Evolutionary conservation across 2,113 vertebrate species (phyloP).

Genomic region (Pelodiscus sinensis): DNA sequence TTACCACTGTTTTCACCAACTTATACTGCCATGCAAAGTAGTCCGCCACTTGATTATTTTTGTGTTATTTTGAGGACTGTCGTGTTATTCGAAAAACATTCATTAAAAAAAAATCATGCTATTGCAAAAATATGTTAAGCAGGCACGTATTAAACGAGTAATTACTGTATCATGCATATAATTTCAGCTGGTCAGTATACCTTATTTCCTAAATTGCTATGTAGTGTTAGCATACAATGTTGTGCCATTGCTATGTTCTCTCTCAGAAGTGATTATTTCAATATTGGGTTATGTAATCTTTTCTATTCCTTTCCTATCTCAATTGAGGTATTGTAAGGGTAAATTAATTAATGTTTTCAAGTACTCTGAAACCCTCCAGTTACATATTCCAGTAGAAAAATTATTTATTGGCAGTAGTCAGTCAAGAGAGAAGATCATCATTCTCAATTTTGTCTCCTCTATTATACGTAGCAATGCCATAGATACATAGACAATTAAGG

Average conservation of each 20-base stretch:
- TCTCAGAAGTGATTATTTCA: neutral
- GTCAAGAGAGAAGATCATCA: neutral
- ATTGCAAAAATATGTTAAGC: too few relatives aligned
- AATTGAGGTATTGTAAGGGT: neutral
- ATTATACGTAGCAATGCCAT: accelerated
- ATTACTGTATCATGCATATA: too few relatives aligned
- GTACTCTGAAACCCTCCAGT: neutral
- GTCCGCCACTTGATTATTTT: too few relatives aligned
- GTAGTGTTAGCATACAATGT: neutral
- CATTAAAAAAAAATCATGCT: too few relatives aligned
- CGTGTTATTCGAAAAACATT: too few relatives aligned
- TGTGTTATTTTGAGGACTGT: too few relatives aligned
- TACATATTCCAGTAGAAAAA: neutral
- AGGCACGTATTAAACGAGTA: too few relatives aligned
- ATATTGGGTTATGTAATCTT: accelerated
- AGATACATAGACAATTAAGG: neutral
- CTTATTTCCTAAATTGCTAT: neutral
- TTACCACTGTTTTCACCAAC: too few relatives aligned
- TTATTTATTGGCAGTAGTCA: neutral
- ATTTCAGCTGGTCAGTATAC: neutral
- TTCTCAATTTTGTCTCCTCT: neutral
- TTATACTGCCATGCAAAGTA: too few relatives aligned
- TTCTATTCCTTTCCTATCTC: neutral
- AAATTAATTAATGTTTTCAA: neutral
- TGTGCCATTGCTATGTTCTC: neutral